Conservation (phyloP, 2,888 invertebrate species). For the Boloria selene region DNA sequence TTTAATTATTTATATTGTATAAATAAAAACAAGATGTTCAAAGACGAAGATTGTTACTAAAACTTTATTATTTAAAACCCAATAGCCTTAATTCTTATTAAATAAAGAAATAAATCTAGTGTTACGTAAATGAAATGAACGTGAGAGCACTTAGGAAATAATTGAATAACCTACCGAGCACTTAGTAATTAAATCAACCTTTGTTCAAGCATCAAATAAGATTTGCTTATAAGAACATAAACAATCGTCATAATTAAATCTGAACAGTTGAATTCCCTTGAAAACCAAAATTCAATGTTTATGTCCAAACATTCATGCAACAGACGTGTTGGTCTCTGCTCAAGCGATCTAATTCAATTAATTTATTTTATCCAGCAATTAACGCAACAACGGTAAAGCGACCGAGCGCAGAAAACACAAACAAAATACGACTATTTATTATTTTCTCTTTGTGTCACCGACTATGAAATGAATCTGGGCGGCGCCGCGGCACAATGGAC, state of each 20-base stretch:
- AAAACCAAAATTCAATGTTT: conserved; percentile 53
- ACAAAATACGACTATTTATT: conserved; percentile 81
- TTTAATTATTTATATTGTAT: too few species aligned
- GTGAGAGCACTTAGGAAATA: neutral
- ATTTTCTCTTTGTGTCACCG: conserved; percentile 71
- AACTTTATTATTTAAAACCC: too few species aligned
- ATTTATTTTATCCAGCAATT: conserved; percentile 76
- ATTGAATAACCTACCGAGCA: conserved; percentile 1
- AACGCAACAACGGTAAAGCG: conserved; percentile 73
- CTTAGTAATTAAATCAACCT: conserved; percentile 13
- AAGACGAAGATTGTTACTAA: too few species aligned
- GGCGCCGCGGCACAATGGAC: conserved; percentile 65
- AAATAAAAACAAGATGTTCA: too few species aligned
- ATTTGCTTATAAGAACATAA: conserved; percentile 26
- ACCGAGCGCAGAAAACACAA: conserved; percentile 71
- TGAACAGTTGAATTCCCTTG: conserved; percentile 54
- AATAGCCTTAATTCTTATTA: neutral
- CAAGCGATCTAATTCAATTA: conserved; percentile 77
- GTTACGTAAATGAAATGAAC: neutral
- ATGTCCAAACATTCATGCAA: conserved; percentile 71
- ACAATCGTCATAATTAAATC: conserved; percentile 48
- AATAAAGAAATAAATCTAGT: neutral
- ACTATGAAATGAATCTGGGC: conserved; percentile 63
- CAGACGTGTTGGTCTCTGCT: conserved; percentile 65
- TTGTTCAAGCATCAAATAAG: conserved; percentile 10